Base-by-base conservation (phyloP, 2,888 invertebrate genomes). In the Drosophila buzzatii region DNA sequence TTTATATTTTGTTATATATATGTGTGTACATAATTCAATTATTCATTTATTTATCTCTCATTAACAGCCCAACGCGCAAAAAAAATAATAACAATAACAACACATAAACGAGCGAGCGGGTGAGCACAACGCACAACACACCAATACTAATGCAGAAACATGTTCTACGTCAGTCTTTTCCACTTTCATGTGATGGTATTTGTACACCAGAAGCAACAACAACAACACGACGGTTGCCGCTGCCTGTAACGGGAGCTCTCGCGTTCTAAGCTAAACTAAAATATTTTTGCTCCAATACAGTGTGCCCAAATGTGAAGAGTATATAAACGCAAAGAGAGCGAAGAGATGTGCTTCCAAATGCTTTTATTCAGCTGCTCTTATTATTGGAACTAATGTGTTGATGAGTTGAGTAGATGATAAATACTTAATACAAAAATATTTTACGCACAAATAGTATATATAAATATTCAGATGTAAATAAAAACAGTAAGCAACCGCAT, bases 11-110 rank as follows among this genome's bases (percentile, higher is more conserved):
- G 62, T 67, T 52, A 27, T 52, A 61, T 56, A 60, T 49, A 31
- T 49, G 60, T 81, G 58, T 65, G 74, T 66, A 79, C 80, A 80
- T 86, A 89, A 86, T 89, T 86, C 79, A 89, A 86, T 86, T 89
- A 86, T 86, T 87, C 82, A 86, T 87, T 85, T 89, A 87, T 86
- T 86, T 86, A 86, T 86, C 87, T 81, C 81, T 79, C 75, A 87
- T 90, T 90, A 87, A 90, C 85, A 80, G 23, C 0, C 69, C 16
- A 53, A 53, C 12, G 53, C 53, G 53, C 37, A 53, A 53, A 53
- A 35, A 73, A 81, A 84, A 77, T 61, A 77, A 76, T 62, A 73
- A 73, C 62, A 70, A 55, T 27, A 44, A 23, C 12, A n/a, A 57
- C 16, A 16, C 41, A 23, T 63, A 14, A 52, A 23, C 69, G 37